Base-by-base conservation (phyloP, 2,113 vertebrate genomes). In the Halichoeres trimaculatus region DNA sequence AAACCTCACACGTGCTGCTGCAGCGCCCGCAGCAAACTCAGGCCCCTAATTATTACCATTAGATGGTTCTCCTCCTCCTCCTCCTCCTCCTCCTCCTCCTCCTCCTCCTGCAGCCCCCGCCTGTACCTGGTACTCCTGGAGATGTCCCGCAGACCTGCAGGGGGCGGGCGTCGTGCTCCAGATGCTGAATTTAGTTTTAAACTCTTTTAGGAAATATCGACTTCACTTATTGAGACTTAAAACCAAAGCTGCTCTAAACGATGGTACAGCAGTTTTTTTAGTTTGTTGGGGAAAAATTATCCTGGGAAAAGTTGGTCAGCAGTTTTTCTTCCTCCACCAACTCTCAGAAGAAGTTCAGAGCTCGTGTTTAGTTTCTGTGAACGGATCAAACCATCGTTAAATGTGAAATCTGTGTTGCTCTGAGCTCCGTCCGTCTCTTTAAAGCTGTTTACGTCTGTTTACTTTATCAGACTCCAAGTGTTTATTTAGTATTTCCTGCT, bases 21-120 rank as follows among this genome's bases (percentile, higher is more conserved):
- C 63, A 55, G 53, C 3, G 40, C 62, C 40, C 34, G 66, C 85
- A 83, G 83, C 80, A 68, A 61, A 62, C 70, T 54, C 35, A 20
- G 81, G 72, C 84, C 85, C 36, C 48, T 88, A 90, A 90, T 92
- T 90, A 90, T 26, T 62, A 54, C 81, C 47, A 88, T 91, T 90
- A 88, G 72, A 61, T 30, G 62, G 67, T 74, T 70, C 6, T 30
- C 30, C 30, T 30, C 3, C 30, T 30, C 30, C 30, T 30, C 30
- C 30, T 30, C 30, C 30, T 30, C 40, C 22, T 51, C n/a, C 6
- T 30, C 30, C 30, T 30, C 3, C 30, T 30, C 30, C 30, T 30
- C 30, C 30, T 30, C 30, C 30, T 30, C 40, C 22, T 51, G 77
- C 75, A 48, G 70, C 74, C 10, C 19, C 67, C 17, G 78, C 60